Conservation (phyloP, 2,888 invertebrate species). For the Asteroscopus sphinx region DNA sequence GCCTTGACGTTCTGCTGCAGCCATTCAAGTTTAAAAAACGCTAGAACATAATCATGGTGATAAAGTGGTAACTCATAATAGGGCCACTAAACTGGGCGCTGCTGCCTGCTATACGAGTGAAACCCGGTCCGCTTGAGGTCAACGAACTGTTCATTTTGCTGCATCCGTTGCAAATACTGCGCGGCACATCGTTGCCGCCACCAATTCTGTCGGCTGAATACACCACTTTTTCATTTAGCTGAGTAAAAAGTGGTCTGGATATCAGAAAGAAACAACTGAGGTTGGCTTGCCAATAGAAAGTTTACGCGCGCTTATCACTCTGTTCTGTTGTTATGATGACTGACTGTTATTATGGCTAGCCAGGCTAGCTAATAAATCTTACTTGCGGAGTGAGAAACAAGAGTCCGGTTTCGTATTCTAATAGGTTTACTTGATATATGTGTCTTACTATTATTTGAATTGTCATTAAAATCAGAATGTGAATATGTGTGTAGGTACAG, state of each 20-base stretch:
- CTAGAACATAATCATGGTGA: slow-evolving; percentile 70
- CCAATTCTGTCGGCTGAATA: slow-evolving; percentile 82
- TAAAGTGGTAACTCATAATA: slow-evolving; percentile 74
- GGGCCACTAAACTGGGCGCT: slow-evolving; percentile 86
- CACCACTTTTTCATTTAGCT: slow-evolving; percentile 78
- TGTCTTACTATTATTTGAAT: slow-evolving; percentile 12
- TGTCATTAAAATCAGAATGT: slow-evolving; percentile 5
- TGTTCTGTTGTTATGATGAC: slow-evolving; percentile 47
- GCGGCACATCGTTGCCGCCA: slow-evolving; percentile 82
- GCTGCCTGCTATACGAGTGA: slow-evolving; percentile 85
- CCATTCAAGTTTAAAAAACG: slow-evolving; percentile 13
- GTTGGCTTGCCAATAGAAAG: slow-evolving; percentile 74
- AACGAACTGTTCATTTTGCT: slow-evolving; percentile 89
- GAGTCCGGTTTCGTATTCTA: slow-evolving; percentile 10
- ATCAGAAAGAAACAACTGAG: slow-evolving; percentile 72
- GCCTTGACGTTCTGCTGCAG: neutral
- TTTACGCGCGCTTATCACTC: slow-evolving; percentile 60
- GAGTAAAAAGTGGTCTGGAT: slow-evolving; percentile 78
- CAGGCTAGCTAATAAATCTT: slow-evolving; percentile 31
- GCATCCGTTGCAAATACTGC: slow-evolving; percentile 89
- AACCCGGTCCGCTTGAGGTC: slow-evolving; percentile 86
- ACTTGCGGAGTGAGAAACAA: slow-evolving; percentile 22
- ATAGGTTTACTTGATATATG: slow-evolving; percentile 1
- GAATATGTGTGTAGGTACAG: neutral
- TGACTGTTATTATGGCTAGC: slow-evolving; percentile 37